Evolutionary conservation across 2,113 vertebrate species (phyloP).

Genomic region (Myrmophylax atrothorax): DNA sequence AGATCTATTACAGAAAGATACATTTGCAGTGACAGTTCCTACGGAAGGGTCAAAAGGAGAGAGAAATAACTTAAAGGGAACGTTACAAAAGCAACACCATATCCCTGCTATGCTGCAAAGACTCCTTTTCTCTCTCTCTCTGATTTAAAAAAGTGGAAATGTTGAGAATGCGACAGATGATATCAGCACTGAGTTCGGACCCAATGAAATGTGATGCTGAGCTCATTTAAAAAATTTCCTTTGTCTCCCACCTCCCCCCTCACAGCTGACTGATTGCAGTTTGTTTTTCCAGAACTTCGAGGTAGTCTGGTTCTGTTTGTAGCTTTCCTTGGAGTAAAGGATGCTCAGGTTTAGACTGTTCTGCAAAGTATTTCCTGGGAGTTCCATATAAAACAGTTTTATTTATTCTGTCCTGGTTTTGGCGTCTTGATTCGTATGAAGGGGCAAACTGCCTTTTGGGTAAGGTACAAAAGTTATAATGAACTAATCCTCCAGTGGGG

Average conservation of each 20-base stretch:
- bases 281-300: constrained; percentile 99
- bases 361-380: constrained; percentile 92
- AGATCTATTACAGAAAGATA: constrained; percentile 61
- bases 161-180: constrained; percentile 1
- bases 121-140: constrained; percentile 27
- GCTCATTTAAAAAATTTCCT: constrained; percentile 12
- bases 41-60: constrained; percentile 41
- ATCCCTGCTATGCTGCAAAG: constrained; percentile 2
- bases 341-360: constrained; percentile 88
- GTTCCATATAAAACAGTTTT: constrained; percentile 96
- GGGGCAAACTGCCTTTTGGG: constrained; percentile 94
- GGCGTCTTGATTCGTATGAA: constrained; percentile 87
- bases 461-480: constrained; percentile 98
- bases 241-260: constrained; percentile 36
- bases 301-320: constrained; percentile 97
- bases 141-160: constrained; percentile 29
- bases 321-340: constrained; percentile 91
- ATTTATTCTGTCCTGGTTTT: constrained; percentile 92
- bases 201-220: constrained; percentile 12
- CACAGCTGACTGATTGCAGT: constrained; percentile 91
- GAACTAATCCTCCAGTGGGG: constrained; percentile 83
- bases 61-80: constrained; percentile 73
- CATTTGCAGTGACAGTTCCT: constrained; percentile 53
- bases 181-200: constrained; percentile 28
- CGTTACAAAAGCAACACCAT: constrained; percentile 11